phyloP scores from a whole-genome alignment of 1,140 invertebrate species.

The Drosophila prosaltans region DNA sequence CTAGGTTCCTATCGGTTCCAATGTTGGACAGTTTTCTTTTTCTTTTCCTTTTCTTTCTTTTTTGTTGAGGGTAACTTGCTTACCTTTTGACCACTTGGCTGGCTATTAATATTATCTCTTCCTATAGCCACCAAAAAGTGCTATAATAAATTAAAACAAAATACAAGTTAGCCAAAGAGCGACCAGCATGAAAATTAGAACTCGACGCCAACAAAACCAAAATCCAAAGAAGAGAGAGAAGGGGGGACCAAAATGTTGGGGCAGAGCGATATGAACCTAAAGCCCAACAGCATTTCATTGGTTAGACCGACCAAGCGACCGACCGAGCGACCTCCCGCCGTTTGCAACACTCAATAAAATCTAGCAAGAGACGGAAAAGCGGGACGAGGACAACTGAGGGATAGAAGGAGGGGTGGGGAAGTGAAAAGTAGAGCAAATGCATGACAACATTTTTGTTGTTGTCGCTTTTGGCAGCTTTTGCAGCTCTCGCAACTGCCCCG shows the following conservation, averaged over 20 bases:
- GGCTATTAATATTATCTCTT: constrained; percentile 62
- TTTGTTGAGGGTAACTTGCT: constrained; percentile 22
- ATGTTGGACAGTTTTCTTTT: constrained; percentile 15
- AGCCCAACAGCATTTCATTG: constrained; percentile 13
- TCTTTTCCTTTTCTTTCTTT: no score
- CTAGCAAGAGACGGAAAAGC: not conserved
- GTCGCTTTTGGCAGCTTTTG: constrained; percentile 48
- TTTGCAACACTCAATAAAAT: constrained; percentile 42
- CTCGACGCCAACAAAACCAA: constrained; percentile 9
- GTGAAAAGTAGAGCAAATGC: constrained; percentile 53
- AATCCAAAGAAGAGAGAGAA: not conserved
- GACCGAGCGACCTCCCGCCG: not conserved
- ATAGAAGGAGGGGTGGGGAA: not conserved
- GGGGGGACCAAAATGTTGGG: no score
- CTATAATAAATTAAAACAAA: constrained; percentile 65
- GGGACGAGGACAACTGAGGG: not conserved
- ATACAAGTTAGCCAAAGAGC: constrained; percentile 36
- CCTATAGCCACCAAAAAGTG: constrained; percentile 50
- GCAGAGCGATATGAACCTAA: constrained; percentile 3
- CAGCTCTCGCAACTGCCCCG: constrained; percentile 9
- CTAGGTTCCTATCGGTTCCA: constrained; percentile 13
- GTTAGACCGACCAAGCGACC: not conserved
- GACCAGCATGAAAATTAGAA: constrained; percentile 21
- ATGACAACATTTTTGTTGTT: constrained; percentile 48
- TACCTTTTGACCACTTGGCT: constrained; percentile 55